These are phyloP conservation scores for Neodiprion virginianus DNA, from an alignment of 1,140 invertebrate species.

Conservation along the genomic window DNA sequence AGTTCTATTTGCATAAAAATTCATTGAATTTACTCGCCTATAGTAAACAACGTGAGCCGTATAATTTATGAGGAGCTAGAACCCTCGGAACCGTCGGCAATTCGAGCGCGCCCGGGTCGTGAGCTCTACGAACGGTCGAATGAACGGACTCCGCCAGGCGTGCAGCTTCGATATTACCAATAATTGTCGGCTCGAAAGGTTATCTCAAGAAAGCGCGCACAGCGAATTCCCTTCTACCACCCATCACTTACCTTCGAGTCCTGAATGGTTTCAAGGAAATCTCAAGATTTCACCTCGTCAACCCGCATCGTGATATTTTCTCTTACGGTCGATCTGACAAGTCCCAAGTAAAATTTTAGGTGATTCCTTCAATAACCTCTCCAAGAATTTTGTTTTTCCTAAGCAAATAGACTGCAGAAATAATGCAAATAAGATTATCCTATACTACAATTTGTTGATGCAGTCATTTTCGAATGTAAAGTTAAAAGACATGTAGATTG, in stretches of 20 bases:
- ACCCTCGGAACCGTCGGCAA: conserved; percentile 12
- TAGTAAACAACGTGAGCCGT: conserved; percentile 35
- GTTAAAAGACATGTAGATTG: too few relatives aligned
- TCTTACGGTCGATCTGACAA: not conserved
- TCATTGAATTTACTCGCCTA: conserved; percentile 40
- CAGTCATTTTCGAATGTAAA: too few relatives aligned
- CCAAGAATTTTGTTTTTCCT: too few relatives aligned
- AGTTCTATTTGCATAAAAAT: conserved; percentile 43
- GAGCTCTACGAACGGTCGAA: conserved; percentile 25
- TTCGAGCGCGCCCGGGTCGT: conserved; percentile 20
- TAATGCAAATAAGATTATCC: too few relatives aligned
- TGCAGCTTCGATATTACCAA: conserved; percentile 17
- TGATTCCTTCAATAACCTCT: too few relatives aligned
- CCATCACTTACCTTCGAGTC: not conserved
- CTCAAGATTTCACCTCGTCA: not conserved
- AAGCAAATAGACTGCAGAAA: too few relatives aligned
- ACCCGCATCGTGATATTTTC: not conserved
- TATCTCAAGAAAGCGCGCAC: not conserved
- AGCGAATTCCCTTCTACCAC: conserved; percentile 5
- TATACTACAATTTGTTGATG: too few relatives aligned
- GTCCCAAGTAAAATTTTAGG: not conserved
- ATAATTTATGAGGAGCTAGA: conserved; percentile 31
- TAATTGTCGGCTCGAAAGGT: conserved; percentile 19
- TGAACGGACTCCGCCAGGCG: not conserved
- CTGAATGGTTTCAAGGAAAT: not conserved